A percentile compares a stretch with the other conserved stretches of the same genome.
Conservation (phyloP, 2,797 vertebrate species). For the Liasis olivaceus region DNA sequence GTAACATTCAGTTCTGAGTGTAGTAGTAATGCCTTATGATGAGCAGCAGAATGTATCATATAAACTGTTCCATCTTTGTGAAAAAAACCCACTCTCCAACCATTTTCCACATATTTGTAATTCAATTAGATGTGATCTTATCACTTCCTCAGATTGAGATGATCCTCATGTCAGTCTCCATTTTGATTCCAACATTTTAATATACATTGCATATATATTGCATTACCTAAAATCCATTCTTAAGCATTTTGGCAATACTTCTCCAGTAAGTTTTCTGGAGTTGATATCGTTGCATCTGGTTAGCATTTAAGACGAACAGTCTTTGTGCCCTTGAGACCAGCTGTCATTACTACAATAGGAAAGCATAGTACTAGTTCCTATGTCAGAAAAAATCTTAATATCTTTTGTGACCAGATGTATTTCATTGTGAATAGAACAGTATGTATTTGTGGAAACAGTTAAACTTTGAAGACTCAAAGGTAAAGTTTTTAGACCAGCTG, state of each 20-base stretch:
- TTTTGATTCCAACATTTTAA: conserved; percentile 29
- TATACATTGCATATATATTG: conserved; percentile 26
- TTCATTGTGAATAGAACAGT: conserved; percentile 31
- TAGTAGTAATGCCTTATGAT: not conserved
- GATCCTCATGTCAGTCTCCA: conserved; percentile 8
- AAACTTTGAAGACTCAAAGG: conserved; percentile 25
- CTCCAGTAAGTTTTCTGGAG: conserved; percentile 45
- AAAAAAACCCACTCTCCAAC: conserved; percentile 1
- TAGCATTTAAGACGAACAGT: conserved; percentile 48
- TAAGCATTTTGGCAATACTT: conserved; percentile 46
- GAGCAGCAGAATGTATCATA: conserved; percentile 2
- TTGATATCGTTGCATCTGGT: conserved; percentile 51
- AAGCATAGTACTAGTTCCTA: conserved; percentile 56
- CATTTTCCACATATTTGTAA: not conserved
- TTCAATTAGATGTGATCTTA: conserved; percentile 46
- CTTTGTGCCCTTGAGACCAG: conserved; percentile 38
- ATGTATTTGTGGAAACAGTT: conserved; percentile 35
- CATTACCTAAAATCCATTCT: conserved; percentile 54
- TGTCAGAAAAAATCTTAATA: conserved; percentile 25
- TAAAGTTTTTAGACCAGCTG: not conserved
- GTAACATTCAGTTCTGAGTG: conserved; percentile 1
- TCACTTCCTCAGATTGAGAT: conserved; percentile 40
- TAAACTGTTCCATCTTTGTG: not conserved
- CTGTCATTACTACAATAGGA: conserved; percentile 33
- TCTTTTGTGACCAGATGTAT: conserved; percentile 23